Evolutionary conservation across 2,113 vertebrate genomes (phyloP), one percentile per base, ranked within the genome.

Genomic region (Epinephelus cyanopodus): DNA sequence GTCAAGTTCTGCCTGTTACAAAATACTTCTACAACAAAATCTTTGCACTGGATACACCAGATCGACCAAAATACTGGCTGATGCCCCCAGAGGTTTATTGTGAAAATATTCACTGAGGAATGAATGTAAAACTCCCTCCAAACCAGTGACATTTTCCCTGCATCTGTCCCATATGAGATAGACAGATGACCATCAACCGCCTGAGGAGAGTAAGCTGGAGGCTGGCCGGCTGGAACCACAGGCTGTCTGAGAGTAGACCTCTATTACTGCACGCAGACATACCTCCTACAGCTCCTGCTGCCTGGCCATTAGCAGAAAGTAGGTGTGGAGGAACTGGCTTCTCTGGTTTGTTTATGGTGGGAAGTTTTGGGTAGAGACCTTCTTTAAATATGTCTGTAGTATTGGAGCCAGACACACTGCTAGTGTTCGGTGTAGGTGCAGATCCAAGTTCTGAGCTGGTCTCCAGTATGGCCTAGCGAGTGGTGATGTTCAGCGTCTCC

Each of bases 151-250:
- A 97, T 92, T 85, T 99, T 98, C 15, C 98, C 99, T 0, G 95
- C 89, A 4, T 98, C 96, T 3, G 98, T 99, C 12, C 99, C 99
- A 0, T 97, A 99, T 1, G 98, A 99, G 45, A 99, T 95, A 0
- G 96, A 97, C 1, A 96, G 92, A 85, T 99, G 99, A 11, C 99
- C 99, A 21, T 97, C 95, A 0, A 96, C 95, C 0, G 97, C 98
- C 71, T 97, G 96, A 21, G 97, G 96, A 1, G 97, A 97, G 60
- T 99, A 99, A 1, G 95, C 97, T 39, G 99, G 99, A 3, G 99
- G 98, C 11, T 95, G 96, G 48, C 97, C 97, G 0, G 77, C 82
- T 1, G 91, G 77, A 85, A 18, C 74, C 71, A 69, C 0, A 64
- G 82, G 77, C 76, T 85, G 74, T 29, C 25, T 29, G 93, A 87